These are phyloP conservation scores for Turnix velox DNA, from an alignment of 2,113 vertebrate genomes.

Conservation along the genomic window DNA sequence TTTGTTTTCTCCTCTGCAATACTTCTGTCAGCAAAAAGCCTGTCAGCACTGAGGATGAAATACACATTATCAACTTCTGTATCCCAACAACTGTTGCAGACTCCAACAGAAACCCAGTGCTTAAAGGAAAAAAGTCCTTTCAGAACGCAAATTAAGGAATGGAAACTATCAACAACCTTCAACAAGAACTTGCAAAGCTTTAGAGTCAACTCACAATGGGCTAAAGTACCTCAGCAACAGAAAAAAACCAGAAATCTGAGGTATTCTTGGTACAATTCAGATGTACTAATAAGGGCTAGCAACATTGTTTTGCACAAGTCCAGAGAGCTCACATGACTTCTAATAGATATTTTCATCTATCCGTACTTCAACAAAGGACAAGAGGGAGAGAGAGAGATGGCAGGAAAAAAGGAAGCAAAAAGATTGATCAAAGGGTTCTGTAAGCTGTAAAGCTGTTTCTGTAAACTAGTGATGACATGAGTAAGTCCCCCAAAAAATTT, in stretches of 20 bases:
- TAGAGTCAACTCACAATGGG: background rate
- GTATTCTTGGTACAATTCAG: background rate
- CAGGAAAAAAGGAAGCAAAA: background rate
- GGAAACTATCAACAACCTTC: background rate
- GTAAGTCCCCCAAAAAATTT: background rate
- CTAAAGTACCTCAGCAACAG: background rate
- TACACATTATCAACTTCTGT: background rate
- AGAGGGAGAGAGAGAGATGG: background rate
- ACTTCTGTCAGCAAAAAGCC: background rate
- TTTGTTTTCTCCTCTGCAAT: background rate
- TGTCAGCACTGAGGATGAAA: background rate
- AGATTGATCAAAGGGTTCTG: background rate
- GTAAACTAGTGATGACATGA: background rate
- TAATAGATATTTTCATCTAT: background rate
- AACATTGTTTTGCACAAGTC: background rate
- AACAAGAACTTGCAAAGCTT: background rate
- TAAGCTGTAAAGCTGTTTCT: background rate
- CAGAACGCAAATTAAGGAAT: background rate
- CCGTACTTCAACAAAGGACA: background rate
- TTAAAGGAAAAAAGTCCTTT: background rate
- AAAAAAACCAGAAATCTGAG: background rate
- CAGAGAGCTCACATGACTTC: background rate
- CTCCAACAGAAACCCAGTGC: background rate
- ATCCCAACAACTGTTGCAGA: background rate
- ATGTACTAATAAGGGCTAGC: background rate